phyloP scores from a whole-genome alignment of 2,113 vertebrate genomes.

The Stegastes partitus region DNA sequence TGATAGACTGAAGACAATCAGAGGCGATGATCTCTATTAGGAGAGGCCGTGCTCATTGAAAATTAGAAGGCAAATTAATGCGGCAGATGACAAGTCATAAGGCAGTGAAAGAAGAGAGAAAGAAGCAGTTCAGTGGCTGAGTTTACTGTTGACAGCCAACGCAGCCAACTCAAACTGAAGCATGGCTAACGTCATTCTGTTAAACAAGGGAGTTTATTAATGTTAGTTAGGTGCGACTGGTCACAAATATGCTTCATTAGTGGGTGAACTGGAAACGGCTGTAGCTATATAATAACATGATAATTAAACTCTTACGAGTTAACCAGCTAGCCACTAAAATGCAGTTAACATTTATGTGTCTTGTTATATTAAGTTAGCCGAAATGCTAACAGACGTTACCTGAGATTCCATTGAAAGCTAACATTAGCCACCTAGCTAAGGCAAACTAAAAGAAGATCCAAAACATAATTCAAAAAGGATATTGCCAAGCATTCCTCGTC shows the following conservation, averaged over 20 bases:
- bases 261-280: neutral
- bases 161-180: neutral
- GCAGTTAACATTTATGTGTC: neutral
- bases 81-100: neutral
- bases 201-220: neutral
- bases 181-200: neutral
- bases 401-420: constrained; percentile 20
- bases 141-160: neutral
- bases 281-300: neutral
- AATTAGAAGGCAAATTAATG: constrained; percentile 22
- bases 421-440: constrained; percentile 54
- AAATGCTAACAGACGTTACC: neutral
- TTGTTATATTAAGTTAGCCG: neutral
- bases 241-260: constrained; percentile 2
- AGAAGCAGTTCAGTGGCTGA: neutral
- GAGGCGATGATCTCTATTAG: neutral
- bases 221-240: neutral
- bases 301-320: neutral
- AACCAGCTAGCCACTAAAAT: neutral
- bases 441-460: neutral
- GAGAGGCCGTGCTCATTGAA: constrained; percentile 48
- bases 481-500: constrained; percentile 82
- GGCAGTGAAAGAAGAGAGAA: neutral
- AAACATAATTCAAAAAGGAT: constrained; percentile 79
- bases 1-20: neutral